Conservation (phyloP, 2,113 vertebrate species). For the Lanius collurio region DNA sequence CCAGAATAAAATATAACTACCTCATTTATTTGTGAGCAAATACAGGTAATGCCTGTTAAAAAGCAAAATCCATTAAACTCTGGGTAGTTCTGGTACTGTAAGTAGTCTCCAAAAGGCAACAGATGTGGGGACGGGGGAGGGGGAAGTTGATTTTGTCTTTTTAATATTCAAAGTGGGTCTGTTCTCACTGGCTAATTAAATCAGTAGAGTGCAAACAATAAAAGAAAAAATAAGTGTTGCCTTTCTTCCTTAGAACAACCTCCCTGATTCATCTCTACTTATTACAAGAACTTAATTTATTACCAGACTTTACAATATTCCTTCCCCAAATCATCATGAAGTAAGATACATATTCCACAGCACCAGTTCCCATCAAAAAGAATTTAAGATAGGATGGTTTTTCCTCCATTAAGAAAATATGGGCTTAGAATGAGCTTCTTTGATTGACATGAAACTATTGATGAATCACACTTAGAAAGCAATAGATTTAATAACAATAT, state of each 20-base stretch:
- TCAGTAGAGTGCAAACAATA: slow-evolving; percentile 55
- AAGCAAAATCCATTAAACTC: neutral
- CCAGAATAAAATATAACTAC: neutral
- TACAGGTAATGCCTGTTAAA: neutral
- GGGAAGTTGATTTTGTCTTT: slow-evolving; percentile 37
- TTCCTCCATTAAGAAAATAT: neutral
- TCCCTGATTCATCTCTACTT: slow-evolving; percentile 1
- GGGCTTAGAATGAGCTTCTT: neutral
- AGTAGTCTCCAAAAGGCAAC: slow-evolving; percentile 36
- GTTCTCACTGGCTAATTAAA: slow-evolving; percentile 62
- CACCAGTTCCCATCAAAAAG: neutral
- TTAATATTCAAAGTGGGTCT: slow-evolving; percentile 59
- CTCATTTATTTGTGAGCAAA: neutral
- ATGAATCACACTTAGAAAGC: neutral
- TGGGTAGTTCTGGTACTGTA: neutral
- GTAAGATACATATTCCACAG: neutral
- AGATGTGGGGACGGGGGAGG: slow-evolving; percentile 35
- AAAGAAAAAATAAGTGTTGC: slow-evolving; percentile 52
- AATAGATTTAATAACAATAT: slow-evolving; percentile 14
- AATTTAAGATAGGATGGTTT: neutral
- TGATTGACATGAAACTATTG: neutral
- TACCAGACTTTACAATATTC: neutral
- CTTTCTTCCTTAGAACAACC: slow-evolving; percentile 19
- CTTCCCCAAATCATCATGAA: neutral
- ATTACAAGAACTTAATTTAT: neutral